Conservation (phyloP, 2,797 vertebrate species). For the Adelosebastes latens region DNA sequence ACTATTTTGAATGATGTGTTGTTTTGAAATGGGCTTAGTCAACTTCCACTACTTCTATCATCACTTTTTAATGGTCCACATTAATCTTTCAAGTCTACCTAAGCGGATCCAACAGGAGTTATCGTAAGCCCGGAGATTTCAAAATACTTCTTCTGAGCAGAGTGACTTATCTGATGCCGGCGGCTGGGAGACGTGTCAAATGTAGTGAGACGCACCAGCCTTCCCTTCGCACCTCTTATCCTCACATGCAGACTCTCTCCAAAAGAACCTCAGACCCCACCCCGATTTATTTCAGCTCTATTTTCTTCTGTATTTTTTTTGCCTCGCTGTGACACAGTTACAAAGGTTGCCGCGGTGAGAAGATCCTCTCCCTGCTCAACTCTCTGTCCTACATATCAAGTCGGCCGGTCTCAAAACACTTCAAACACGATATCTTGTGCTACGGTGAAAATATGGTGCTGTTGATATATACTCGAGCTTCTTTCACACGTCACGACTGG, state of each 20-base stretch:
- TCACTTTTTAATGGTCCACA: constrained; percentile 65
- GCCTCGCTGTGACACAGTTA: constrained; percentile 47
- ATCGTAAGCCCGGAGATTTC: constrained; percentile 70
- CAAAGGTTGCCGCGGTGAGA: constrained; percentile 36
- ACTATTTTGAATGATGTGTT: constrained; percentile 37
- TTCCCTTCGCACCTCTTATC: constrained; percentile 65
- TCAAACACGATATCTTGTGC: not conserved
- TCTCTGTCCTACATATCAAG: constrained; percentile 22
- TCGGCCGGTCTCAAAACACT: constrained; percentile 24
- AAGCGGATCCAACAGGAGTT: constrained; percentile 73
- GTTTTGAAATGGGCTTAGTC: constrained; percentile 37
- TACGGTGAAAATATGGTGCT: not conserved
- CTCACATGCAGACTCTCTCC: constrained; percentile 53
- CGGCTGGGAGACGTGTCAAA: constrained; percentile 71
- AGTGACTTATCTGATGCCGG: constrained; percentile 78
- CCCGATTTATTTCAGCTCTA: constrained; percentile 54
- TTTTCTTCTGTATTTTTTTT: constrained; percentile 15
- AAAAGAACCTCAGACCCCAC: constrained; percentile 37
- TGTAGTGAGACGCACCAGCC: constrained; percentile 55
- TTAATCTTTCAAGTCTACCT: constrained; percentile 72
- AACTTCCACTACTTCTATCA: constrained; percentile 54
- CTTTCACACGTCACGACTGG: not conserved
- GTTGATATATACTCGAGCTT: not conserved
- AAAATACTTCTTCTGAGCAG: constrained; percentile 58
- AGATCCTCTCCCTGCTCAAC: constrained; percentile 20